phyloP scores from a whole-genome alignment of 2,113 vertebrate species.

The Cyanoderma ruficeps region DNA sequence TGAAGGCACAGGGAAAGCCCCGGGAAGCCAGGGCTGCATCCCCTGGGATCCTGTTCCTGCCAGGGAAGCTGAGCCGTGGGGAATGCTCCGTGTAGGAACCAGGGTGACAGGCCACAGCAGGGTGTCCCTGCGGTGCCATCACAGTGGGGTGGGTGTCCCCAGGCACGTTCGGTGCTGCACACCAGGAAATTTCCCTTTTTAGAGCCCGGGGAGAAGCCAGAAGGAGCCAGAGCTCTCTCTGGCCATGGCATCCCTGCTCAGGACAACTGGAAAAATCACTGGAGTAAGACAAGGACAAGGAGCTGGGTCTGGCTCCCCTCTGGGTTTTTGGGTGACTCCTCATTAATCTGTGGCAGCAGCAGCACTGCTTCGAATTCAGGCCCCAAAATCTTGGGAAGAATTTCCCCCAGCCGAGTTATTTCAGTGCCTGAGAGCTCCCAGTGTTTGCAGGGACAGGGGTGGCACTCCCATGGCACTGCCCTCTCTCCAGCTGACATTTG shows the following conservation, averaged over 20 bases:
- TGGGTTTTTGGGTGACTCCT: not conserved
- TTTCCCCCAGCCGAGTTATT: not conserved
- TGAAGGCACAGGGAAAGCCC: fast-evolving
- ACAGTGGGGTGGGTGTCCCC: not conserved
- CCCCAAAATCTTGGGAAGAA: not conserved
- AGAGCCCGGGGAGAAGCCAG: not conserved
- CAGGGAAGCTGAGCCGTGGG: not conserved
- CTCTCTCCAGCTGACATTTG: fast-evolving
- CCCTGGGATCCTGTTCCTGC: not conserved
- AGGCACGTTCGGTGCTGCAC: fast-evolving
- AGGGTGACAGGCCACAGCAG: not conserved
- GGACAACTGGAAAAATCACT: fast-evolving
- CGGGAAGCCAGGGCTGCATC: not conserved
- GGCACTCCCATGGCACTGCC: not conserved
- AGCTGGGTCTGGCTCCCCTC: not conserved
- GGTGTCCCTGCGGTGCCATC: not conserved
- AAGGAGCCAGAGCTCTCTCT: not conserved
- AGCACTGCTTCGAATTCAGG: not conserved
- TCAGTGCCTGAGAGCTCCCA: not conserved
- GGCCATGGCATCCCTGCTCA: fast-evolving
- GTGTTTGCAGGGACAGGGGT: fast-evolving
- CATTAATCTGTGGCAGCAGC: not conserved
- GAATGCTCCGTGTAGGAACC: fast-evolving
- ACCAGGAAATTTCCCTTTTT: not conserved
- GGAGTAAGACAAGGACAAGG: fast-evolving